Evolutionary conservation across 2,888 invertebrate genomes (phyloP).

Genomic region (Julus scanicus): DNA sequence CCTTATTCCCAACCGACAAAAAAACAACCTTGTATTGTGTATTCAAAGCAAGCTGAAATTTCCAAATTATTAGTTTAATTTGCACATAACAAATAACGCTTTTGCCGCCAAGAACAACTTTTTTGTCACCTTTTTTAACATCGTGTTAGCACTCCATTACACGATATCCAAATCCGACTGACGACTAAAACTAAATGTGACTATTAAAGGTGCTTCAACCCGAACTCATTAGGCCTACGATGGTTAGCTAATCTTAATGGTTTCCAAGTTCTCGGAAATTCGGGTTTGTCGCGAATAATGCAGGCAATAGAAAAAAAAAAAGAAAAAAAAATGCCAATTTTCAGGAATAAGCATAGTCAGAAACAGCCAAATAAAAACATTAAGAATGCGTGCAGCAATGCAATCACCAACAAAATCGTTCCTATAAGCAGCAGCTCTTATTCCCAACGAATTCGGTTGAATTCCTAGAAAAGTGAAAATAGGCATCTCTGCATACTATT

Average conservation of each 20-base stretch:
- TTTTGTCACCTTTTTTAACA: too few relatives aligned
- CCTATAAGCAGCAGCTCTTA: not conserved
- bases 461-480: not conserved
- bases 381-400: not conserved
- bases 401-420: not conserved
- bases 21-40: not conserved
- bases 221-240: conserved; percentile 3
- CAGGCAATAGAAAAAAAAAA: conserved; percentile 10
- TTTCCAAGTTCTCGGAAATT: conserved; percentile 16
- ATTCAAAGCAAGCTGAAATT: conserved; percentile 9
- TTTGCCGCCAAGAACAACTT: too few relatives aligned
- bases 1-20: not conserved
- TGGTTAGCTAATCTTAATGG: not conserved
- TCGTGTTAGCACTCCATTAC: too few relatives aligned
- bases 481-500: not conserved
- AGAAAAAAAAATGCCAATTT: not conserved
- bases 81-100: too few relatives aligned
- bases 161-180: too few relatives aligned
- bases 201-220: not conserved
- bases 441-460: not conserved
- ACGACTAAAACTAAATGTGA: too few relatives aligned
- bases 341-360: not conserved
- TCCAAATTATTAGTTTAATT: too few relatives aligned
- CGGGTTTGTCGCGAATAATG: conserved; percentile 2
- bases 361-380: not conserved